Evolutionary conservation across 1,140 invertebrate genomes (phyloP).

Genomic region (Schlechtendalia chinensis): DNA sequence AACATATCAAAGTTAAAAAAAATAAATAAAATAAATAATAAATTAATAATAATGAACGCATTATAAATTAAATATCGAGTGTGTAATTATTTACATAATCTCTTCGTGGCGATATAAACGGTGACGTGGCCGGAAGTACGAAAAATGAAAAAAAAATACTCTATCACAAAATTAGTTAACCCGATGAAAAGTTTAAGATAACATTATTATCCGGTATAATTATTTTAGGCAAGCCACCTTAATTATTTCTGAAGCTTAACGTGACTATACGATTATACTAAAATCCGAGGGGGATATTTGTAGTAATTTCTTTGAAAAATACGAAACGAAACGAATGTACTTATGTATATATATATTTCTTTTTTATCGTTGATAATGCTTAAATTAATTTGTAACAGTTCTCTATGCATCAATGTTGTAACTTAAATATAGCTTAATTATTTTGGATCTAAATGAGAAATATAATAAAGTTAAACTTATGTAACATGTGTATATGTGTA

Average conservation of each 20-base stretch:
- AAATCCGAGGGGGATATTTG: not conserved
- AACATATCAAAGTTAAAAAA: too few species aligned
- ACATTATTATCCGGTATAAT: slow-evolving; percentile 26
- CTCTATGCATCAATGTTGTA: too few species aligned
- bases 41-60: too few species aligned
- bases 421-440: too few species aligned
- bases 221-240: slow-evolving; percentile 26
- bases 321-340: not conserved
- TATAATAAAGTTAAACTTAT: too few species aligned
- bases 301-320: slow-evolving; percentile 3
- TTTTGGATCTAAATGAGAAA: too few species aligned
- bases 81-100: slow-evolving; percentile 47
- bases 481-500: too few species aligned
- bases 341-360: too few species aligned
- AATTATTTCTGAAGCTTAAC: slow-evolving; percentile 36
- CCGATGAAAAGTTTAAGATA: slow-evolving; percentile 24
- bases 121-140: not conserved
- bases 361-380: too few species aligned
- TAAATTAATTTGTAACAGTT: too few species aligned
- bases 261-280: not conserved
- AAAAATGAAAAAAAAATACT: slow-evolving; percentile 46
- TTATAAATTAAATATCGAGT: too few species aligned
- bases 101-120: not conserved
- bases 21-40: too few species aligned
- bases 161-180: slow-evolving; percentile 35